A percentile compares a stretch with the other conserved stretches of the same genome.
Evolutionary conservation across 1,140 invertebrate species (phyloP).

Genomic region (Lordiphosa stackelbergi): DNA sequence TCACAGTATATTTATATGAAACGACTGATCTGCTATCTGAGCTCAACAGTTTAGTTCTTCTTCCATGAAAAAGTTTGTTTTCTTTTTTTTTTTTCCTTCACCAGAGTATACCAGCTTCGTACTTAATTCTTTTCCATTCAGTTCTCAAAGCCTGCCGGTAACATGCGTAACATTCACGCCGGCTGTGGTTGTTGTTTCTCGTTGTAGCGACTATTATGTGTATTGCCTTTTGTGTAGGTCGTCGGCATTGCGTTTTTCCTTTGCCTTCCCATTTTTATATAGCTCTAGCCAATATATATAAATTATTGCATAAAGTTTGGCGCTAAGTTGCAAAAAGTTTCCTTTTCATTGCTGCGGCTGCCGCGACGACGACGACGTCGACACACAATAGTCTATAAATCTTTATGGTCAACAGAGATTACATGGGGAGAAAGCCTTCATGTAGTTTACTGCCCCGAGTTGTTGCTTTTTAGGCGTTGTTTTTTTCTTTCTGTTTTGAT

Average conservation of each 20-base stretch:
- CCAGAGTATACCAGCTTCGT: conserved; percentile 14
- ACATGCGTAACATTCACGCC: conserved; percentile 39
- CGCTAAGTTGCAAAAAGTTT: conserved; percentile 76
- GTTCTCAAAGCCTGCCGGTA: background rate
- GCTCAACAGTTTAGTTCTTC: too few species aligned
- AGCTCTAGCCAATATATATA: too few species aligned
- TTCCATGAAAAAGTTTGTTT: too few species aligned
- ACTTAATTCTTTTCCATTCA: background rate
- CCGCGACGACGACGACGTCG: conserved; percentile 38
- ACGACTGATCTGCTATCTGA: too few species aligned
- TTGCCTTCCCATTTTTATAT: conserved; percentile 11
- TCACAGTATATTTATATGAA: too few species aligned
- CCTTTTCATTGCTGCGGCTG: conserved; percentile 67
- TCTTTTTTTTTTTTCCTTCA: too few species aligned
- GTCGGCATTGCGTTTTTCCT: conserved; percentile 46
- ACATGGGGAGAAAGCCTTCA: conserved; percentile 59
- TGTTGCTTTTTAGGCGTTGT: conserved; percentile 63
- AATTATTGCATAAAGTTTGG: conserved; percentile 76
- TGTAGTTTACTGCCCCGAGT: conserved; percentile 62
- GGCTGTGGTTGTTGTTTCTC: conserved; percentile 19
- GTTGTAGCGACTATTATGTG: conserved; percentile 47
- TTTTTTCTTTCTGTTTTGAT: conserved; percentile 60
- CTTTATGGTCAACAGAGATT: conserved; percentile 74
- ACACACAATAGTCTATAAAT: conserved; percentile 53
- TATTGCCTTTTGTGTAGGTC: conserved; percentile 63